Evolutionary conservation across 2,797 vertebrate species (phyloP), one percentile per base, ranked within the genome.

Genomic region (Lepus oiostolus): DNA sequence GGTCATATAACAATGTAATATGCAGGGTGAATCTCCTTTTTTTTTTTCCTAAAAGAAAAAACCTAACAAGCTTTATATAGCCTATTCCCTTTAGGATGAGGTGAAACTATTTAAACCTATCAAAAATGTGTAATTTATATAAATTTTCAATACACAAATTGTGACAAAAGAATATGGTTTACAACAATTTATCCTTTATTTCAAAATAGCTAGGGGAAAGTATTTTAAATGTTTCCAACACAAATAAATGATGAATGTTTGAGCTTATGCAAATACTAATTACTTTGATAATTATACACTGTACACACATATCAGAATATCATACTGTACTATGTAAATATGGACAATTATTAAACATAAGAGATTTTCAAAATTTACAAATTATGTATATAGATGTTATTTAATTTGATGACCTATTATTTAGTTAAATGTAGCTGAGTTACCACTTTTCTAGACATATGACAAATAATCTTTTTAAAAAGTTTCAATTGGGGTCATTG

Each of bases 401-500:
- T 14, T 92, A 38, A 85, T 79, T 92, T 62, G n/a, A 75, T 75
- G 67, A 85, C 19, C 76, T 84, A 70, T 47, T 88, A 72, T 17
- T 94, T 91, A 89, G 9, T 72, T 88, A 72, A 93, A 84, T 93
- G 74, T 42, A 80, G 83, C 21, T 47, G 32, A 91, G 26, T 87
- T 32, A 50, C 68, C 38, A 22, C 13, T 85, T 96, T 84, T 88
- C 54, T 93, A 16, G 7, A 81, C 19, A 91, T 38, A 58, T 72
- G n/a, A 84, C 7, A 87, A 68, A 95, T 77, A 75, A 67, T 68
- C 89, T 28, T 94, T 85, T 83, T 50, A 79, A 47, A 12, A 32
- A 50, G 19, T 65, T 82, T 88, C 38, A 71, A 54, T 90, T 91
- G 93, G 42, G 42, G 9, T 47, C 42, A 47, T 47, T 47, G 42